Evolutionary conservation across 2,113 vertebrate species (phyloP), one percentile per base, ranked within the genome.

Genomic region (Bos javanicus): DNA sequence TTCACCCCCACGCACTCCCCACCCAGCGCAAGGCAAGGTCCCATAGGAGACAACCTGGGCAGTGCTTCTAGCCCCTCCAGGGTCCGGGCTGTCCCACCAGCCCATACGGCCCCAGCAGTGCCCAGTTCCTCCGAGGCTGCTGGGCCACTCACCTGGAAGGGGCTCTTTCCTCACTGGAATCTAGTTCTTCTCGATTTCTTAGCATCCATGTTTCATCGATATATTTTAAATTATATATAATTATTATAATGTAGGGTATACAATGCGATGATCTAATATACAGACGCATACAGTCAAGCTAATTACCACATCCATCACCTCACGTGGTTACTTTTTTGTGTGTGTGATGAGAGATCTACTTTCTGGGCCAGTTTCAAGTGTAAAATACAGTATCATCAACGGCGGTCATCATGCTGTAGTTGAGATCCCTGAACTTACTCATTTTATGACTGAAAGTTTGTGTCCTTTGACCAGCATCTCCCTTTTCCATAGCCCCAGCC

Each of bases 51-150:
- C 10, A 19, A n/a, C 11, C 71, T n/a, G 9, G 50, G 25, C 9
- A 5, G 13, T 4, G 78, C 52, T 26, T 13, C 2, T 0, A 50
- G 23, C 16, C 15, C 56, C n/a, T 80, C 71, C 19, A 2, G 56
- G 26, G 39, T 30, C 54, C 0, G 0, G 83, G 59, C 21, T 6
- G 9, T 43, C 39, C 46, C 0, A 0, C 46, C 5, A 2, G 56
- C 46, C 26, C 46, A 25, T 9, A 3, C 0, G 1, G 57, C 39
- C 43, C 6, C n/a, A 21, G 67, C 33, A 67, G 67, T 10, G 19
- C 78, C 78, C 64, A 36, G 48, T 30, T 16, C 74, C 46, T 36
- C 30, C 13, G 1, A 33, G 28, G 62, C 50, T 46, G 7, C 67
- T 39, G 16, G 12, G 25, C 25, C 1, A 30, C 46, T 43, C 26